Percentiles rank a stretch among this genome's conserved stretches.
Evolutionary conservation across 1,140 invertebrate species (phyloP).

Genomic region (Dermatophagoides farinae): DNA sequence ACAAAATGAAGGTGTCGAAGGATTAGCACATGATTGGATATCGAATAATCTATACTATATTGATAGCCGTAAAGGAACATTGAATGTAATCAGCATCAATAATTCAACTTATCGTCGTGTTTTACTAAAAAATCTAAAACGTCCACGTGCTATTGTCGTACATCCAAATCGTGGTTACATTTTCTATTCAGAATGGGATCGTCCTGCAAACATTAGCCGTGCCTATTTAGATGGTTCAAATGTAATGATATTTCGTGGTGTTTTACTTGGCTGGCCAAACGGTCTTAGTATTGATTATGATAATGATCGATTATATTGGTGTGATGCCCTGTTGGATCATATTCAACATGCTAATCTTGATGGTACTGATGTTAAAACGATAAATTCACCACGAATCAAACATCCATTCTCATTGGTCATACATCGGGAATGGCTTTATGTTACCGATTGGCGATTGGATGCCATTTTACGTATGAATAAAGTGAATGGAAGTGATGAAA

Average conservation of each 20-base stretch:
- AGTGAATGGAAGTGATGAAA: conserved; percentile 59
- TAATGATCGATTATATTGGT: conserved; percentile 74
- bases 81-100: conserved; percentile 73
- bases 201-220: conserved; percentile 81
- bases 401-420: conserved; percentile 94
- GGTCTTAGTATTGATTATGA: conserved; percentile 77
- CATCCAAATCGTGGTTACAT: conserved; percentile 78
- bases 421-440: conserved; percentile 81
- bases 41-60: conserved; percentile 95
- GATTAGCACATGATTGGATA: conserved; percentile 87
- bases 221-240: conserved; percentile 69
- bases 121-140: conserved; percentile 62
- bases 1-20: conserved; percentile 92
- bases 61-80: conserved; percentile 78
- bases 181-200: conserved; percentile 89
- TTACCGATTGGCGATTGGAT: conserved; percentile 89
- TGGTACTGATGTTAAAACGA: conserved; percentile 72
- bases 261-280: conserved; percentile 87
- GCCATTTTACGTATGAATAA: conserved; percentile 81
- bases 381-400: conserved; percentile 57
- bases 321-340: conserved; percentile 79
- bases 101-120: conserved; percentile 65
- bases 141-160: conserved; percentile 81
- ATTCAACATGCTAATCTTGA: conserved; percentile 87
- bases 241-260: conserved; percentile 65